Conservation (phyloP, 2,888 invertebrate species). For the Watsonalla binaria region DNA sequence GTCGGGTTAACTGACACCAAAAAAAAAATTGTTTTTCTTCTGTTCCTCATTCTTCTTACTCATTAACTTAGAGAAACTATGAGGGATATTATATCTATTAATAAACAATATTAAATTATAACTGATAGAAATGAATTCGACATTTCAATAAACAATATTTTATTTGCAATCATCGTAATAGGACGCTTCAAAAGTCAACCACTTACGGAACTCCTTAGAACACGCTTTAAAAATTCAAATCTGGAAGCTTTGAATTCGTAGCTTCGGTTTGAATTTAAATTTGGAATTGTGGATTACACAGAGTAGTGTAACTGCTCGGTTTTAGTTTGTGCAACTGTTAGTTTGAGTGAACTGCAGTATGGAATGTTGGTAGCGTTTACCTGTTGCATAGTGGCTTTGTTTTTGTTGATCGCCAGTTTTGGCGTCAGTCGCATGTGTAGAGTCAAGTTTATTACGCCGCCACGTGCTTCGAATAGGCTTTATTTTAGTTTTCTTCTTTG, state of each 20-base stretch:
- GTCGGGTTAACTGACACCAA: slow-evolving; percentile 43
- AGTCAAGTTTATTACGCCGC: slow-evolving; percentile 37
- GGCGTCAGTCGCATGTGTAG: slow-evolving; percentile 35
- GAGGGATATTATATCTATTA: no score
- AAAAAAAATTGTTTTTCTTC: slow-evolving; percentile 20
- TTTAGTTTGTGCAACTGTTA: slow-evolving; percentile 8
- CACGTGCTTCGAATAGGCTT: slow-evolving; percentile 19
- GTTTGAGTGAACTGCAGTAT: slow-evolving; percentile 8
- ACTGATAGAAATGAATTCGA: no score
- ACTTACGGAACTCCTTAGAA: slow-evolving; percentile 12
- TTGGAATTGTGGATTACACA: slow-evolving; percentile 23
- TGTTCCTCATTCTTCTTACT: no score
- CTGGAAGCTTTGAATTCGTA: slow-evolving; percentile 18
- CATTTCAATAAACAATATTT: slow-evolving; percentile 1
- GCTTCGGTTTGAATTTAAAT: slow-evolving; percentile 33
- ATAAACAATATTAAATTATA: no score
- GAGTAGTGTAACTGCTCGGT: slow-evolving; percentile 4
- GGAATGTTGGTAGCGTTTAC: slow-evolving; percentile 25
- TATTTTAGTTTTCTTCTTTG: slow-evolving; percentile 13
- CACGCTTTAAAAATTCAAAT: slow-evolving; percentile 36
- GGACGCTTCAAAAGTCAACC: slow-evolving; percentile 11
- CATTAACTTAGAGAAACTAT: no score
- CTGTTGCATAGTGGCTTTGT: slow-evolving; percentile 57
- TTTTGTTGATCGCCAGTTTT: slow-evolving; percentile 62
- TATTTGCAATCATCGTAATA: not conserved